Evolutionary conservation across 2,797 vertebrate genomes (phyloP).

Genomic region (Galaxias olidus): DNA sequence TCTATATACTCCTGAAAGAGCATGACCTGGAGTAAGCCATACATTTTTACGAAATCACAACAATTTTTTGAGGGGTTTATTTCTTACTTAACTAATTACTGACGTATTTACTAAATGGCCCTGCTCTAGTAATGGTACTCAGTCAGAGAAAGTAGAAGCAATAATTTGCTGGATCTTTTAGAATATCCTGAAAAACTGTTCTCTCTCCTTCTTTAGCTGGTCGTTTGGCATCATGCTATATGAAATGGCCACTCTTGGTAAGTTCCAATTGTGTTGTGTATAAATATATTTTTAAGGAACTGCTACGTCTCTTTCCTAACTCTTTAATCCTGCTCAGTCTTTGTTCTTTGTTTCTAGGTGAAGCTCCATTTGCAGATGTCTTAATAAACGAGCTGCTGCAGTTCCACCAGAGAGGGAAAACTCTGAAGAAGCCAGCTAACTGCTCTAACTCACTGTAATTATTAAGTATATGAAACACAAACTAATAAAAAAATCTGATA

Average conservation of each 20-base stretch:
- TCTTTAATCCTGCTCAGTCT: not conserved
- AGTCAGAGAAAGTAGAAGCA: too few species aligned
- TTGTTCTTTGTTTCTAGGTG: constrained; percentile 68
- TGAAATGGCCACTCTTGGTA: constrained; percentile 93
- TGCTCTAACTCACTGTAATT: constrained; percentile 85
- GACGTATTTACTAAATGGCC: not conserved
- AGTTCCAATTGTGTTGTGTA: constrained; percentile 44
- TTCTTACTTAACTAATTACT: too few species aligned
- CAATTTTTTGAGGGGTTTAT: too few species aligned
- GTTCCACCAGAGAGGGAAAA: constrained; percentile 85
- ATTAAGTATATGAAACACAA: not conserved
- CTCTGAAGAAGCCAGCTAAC: constrained; percentile 82
- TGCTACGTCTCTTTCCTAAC: not conserved
- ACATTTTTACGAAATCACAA: too few species aligned
- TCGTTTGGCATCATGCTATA: constrained; percentile 92
- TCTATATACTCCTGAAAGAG: too few species aligned
- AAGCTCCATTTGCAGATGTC: constrained; percentile 89
- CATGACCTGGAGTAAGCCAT: too few species aligned
- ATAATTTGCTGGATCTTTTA: too few species aligned
- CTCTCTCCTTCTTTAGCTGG: constrained; percentile 78
- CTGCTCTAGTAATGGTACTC: not conserved
- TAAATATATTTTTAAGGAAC: not conserved
- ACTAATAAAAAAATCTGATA: too few species aligned
- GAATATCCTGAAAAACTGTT: too few species aligned
- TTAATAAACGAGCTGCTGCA: constrained; percentile 81